A percentile compares a stretch with the other conserved stretches of the same genome.
phyloP scores from a whole-genome alignment of 2,888 invertebrate genomes.

The Melikaiella ostensackeni region DNA sequence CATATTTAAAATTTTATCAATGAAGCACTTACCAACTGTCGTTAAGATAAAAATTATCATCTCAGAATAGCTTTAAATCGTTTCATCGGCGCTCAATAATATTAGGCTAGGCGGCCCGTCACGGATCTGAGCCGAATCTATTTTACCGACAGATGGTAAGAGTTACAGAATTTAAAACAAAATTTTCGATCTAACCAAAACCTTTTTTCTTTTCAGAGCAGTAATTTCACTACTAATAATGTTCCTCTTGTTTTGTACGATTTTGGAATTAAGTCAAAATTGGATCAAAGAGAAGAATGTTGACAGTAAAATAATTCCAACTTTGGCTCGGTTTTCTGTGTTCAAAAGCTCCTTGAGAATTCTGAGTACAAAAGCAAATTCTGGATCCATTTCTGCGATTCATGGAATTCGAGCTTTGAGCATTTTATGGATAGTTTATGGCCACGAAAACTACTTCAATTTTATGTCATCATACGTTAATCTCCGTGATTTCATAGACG shows the following conservation, averaged over 20 bases:
- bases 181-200: too few relatives aligned
- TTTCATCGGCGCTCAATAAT: too few relatives aligned
- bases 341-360: conserved; percentile 73
- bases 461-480: background rate
- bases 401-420: conserved; percentile 79
- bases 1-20: background rate
- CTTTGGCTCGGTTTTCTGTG: conserved; percentile 73
- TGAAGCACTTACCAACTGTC: background rate
- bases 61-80: background rate
- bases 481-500: background rate
- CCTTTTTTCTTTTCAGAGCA: conserved; percentile 51
- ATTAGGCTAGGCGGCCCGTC: background rate
- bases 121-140: background rate
- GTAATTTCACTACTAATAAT: conserved; percentile 54
- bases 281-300: background rate
- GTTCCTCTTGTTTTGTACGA: conserved; percentile 59
- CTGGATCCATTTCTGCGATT: conserved; percentile 72
- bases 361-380: conserved; percentile 62
- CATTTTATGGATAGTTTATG: conserved; percentile 77
- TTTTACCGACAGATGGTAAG: background rate
- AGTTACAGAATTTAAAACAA: too few relatives aligned
- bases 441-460: conserved; percentile 66
- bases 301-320: background rate
- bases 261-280: conserved; percentile 53
- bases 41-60: background rate